Evolutionary conservation across 2,113 vertebrate genomes (phyloP), one percentile per base, ranked within the genome.

Genomic region (Aix galericulata): DNA sequence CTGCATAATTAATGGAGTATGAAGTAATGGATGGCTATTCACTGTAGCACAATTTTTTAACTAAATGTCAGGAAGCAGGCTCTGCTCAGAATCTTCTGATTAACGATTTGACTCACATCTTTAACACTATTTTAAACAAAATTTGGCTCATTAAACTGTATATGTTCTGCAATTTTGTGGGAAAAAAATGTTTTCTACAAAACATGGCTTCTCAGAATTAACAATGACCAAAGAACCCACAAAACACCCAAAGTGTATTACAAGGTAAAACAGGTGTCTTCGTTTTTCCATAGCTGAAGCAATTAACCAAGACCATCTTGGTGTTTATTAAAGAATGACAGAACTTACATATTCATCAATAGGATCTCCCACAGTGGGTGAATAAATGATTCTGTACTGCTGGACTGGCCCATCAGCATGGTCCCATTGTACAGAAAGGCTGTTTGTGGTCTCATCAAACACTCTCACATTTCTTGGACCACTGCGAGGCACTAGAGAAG

Each of bases 381-480:
- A 98, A 83, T 99, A 99, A 95, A 98, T 95, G 44, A 99, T 99
- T 95, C 96, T 98, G 94, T 99, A 99, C 71, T 99, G 99, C 78
- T 98, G 98, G 20, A 99, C 99, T 3, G 99, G 98, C 6, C 99
- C 99, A 64, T 99, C 99, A 0, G 99, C 99, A 48, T 99, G 99
- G 82, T 99, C 99, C 99, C 99, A 99, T 83, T 98, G 97, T 1
- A 99, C 98, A 82, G 98, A 99, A 63, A 99, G 98, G 44, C 98
- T 99, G 76, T 98, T 99, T 86, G 99, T 99, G 77, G 99, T 99
- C 96, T 98, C 98, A 16, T 98, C 99, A 4, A 98, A 99, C 77
- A 99, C 98, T 17, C 98, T 98, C 92, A 99, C 96, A 82, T 99
- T 99, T 94, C 98, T 98, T 82, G 99, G 99, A 20, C 99, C 99